phyloP scores from a whole-genome alignment of 2,113 vertebrate species.

The Sorex fumeus region DNA sequence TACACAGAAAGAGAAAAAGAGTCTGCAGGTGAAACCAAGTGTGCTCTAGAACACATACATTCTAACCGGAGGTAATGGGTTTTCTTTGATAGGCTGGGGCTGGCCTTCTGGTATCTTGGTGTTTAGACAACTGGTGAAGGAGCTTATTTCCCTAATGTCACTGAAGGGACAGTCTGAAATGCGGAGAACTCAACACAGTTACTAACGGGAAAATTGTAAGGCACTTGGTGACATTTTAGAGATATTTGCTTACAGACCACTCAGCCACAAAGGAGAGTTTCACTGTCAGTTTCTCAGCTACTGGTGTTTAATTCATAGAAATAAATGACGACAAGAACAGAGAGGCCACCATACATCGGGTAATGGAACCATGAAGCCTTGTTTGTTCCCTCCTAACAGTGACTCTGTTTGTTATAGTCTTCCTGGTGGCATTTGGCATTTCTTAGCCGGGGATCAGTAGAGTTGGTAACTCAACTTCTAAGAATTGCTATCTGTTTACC shows the following conservation, averaged over 20 bases:
- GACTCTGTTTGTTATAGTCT: conserved; percentile 67
- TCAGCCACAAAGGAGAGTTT: conserved; percentile 66
- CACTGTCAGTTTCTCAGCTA: conserved; percentile 60
- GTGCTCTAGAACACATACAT: neutral
- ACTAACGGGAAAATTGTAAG: conserved; percentile 27
- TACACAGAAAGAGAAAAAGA: conserved; percentile 35
- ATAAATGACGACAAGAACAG: conserved; percentile 43
- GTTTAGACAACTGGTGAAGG: neutral
- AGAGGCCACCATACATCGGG: conserved; percentile 45
- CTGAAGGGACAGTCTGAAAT: neutral
- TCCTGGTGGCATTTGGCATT: conserved; percentile 75
- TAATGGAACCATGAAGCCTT: conserved; percentile 44
- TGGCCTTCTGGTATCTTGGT: neutral
- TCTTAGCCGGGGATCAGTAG: conserved; percentile 69
- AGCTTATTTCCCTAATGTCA: conserved; percentile 7
- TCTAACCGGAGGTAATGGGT: neutral
- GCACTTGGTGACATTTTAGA: conserved; percentile 56
- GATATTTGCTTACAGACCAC: conserved; percentile 58
- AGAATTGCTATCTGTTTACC: conserved; percentile 83
- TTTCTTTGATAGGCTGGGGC: neutral
- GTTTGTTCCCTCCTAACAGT: conserved; percentile 74
- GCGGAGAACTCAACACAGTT: neutral
- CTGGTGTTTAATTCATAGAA: conserved; percentile 77
- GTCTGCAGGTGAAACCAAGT: neutral
- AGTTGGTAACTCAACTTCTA: conserved; percentile 77